phyloP scores from a whole-genome alignment of 2,797 vertebrate genomes.

The Aphelocoma californica region DNA sequence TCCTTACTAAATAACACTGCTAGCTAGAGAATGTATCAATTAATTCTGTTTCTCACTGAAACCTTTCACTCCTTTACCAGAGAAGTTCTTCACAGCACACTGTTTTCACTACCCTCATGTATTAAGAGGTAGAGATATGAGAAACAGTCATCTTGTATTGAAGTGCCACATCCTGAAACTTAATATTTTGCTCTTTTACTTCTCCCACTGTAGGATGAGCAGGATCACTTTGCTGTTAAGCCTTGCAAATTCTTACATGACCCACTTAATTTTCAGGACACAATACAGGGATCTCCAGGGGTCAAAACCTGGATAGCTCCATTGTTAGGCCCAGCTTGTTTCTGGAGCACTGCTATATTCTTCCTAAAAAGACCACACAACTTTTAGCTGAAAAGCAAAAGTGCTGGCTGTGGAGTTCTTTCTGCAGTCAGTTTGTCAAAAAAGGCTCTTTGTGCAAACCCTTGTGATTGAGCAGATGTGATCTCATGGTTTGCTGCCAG shows the following conservation, averaged over 20 bases:
- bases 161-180: background rate
- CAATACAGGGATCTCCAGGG: background rate
- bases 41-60: background rate
- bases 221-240: background rate
- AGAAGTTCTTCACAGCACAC: background rate
- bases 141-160: background rate
- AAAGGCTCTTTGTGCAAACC: background rate
- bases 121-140: background rate
- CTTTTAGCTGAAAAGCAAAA: background rate
- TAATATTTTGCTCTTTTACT: background rate
- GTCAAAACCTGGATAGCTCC: background rate
- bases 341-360: background rate
- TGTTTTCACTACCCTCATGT: fast-evolving
- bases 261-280: background rate
- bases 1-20: background rate
- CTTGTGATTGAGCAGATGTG: background rate
- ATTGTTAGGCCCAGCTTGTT: background rate
- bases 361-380: background rate
- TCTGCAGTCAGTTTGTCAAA: background rate
- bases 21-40: background rate
- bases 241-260: background rate
- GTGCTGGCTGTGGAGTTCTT: background rate
- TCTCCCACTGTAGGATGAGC: background rate
- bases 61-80: background rate
- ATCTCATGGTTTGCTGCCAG: background rate